Evolutionary conservation across 2,888 invertebrate genomes (phyloP).

Genomic region (Argyresthia albistria): DNA sequence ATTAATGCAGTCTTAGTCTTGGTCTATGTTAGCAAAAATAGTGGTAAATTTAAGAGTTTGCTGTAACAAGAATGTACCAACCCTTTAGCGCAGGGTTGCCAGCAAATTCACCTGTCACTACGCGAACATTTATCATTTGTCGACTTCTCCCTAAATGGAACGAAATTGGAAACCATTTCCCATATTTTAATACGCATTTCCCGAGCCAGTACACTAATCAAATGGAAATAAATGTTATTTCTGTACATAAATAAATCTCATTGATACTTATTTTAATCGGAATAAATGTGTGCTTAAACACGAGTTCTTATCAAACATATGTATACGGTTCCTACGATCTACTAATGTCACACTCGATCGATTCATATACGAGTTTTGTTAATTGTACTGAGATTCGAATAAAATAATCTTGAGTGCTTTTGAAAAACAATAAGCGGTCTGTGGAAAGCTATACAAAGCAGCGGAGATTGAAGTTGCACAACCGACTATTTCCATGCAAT

Average conservation of each 20-base stretch:
- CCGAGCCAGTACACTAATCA: too few species aligned
- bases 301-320: too few species aligned
- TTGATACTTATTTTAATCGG: too few species aligned
- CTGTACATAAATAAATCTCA: too few species aligned
- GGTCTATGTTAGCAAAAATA: too few species aligned
- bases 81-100: background rate
- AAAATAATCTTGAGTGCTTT: conserved; percentile 60
- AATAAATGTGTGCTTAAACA: background rate
- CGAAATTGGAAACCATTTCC: conserved; percentile 12
- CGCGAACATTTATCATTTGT: conserved; percentile 45
- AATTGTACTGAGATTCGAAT: conserved; percentile 34
- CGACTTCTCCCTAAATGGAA: conserved; percentile 22
- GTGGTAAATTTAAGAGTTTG: background rate
- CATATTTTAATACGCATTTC: conserved; percentile 2
- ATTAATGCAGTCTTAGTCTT: too few species aligned
- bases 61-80: background rate
- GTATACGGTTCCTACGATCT: background rate
- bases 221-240: too few species aligned
- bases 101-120: conserved; percentile 40
- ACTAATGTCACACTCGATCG: background rate
- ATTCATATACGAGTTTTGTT: background rate
- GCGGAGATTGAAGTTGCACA: conserved; percentile 67
- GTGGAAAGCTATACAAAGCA: conserved; percentile 60
- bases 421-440: conserved; percentile 68
- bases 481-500: conserved; percentile 69